These are phyloP conservation scores for Rhimphoctona megacephalus DNA, from an alignment of 2,888 invertebrate genomes.

Conservation along the genomic window DNA sequence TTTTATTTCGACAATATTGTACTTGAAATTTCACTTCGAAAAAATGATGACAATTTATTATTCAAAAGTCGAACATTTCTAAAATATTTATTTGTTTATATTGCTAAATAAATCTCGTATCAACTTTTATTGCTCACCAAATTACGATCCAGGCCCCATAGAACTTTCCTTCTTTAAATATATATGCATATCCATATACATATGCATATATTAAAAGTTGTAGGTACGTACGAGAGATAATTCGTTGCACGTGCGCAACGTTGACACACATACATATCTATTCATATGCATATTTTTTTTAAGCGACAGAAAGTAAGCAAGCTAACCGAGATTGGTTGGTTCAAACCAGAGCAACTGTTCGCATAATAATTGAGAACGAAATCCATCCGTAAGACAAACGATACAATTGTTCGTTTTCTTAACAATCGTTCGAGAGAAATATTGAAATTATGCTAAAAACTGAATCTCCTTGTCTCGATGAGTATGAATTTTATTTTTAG, in stretches of 20 bases:
- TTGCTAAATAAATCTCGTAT: neutral
- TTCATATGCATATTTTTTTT: conserved; percentile 14
- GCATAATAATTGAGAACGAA: conserved; percentile 54
- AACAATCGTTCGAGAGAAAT: neutral
- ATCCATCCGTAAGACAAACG: neutral
- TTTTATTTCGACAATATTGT: neutral
- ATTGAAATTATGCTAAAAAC: neutral
- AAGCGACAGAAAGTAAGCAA: conserved; percentile 16
- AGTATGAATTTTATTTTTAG: neutral
- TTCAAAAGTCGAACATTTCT: neutral
- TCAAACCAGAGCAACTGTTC: conserved; percentile 22
- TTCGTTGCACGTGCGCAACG: conserved; percentile 58
- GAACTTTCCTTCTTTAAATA: conserved; percentile 5
- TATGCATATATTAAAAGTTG: conserved; percentile 1
- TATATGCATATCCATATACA: neutral
- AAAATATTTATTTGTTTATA: neutral
- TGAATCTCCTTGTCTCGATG: neutral
- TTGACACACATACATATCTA: conserved; percentile 27
- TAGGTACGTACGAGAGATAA: conserved; percentile 35
- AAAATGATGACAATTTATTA: neutral
- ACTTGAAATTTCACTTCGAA: too few relatives aligned
- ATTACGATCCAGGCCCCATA: neutral
- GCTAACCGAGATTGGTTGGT: conserved; percentile 43
- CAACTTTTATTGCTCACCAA: neutral
- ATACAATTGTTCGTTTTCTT: neutral